Evolutionary conservation across 2,888 invertebrate genomes (phyloP), one percentile per base, ranked within the genome.

Genomic region (Strigamia crassipes): DNA sequence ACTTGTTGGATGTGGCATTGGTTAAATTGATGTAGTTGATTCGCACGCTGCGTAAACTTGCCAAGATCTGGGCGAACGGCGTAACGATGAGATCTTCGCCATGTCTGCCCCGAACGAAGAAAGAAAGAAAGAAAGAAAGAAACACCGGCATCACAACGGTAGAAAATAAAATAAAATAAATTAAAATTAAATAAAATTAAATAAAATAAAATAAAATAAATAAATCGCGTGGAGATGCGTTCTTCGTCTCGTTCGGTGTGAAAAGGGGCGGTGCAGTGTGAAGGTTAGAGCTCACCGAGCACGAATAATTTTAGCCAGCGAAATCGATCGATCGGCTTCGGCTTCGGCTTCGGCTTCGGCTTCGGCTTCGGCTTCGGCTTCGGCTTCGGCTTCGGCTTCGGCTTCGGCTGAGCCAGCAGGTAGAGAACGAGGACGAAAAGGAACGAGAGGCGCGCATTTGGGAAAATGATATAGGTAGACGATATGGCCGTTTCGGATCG

Each of bases 81-180:
- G 99, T 99, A 89, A 99, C 99, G 88, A 99, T 99, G 90, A 99
- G 92, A 91, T 99, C 99, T 91, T 99, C 99, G 88, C 97, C 97
- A 92, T 99, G 97, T 90, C 96, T 92, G 90, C 83, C 91, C 90
- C 38, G 6, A 38, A 38, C 8, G 38, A 10, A 38, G 38, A 38
- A 1, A 10, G 10, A 38, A 9, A 38, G n/a, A n/a, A n/a, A n/a
- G n/a, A n/a, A 10, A 38, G 38, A 38, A 1, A 10, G 10, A 38
- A 9, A 38, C 38, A 38, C 3, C 27, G 38, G 6, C 6, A 38
- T 38, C 1, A 2, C 10, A 38, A 27, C 10, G 8, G 10, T 38
- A 38, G 1, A 4, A 38, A 38, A 38, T 38, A 6, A 38, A 38
- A 38, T 38, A 6, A 38, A 34, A 6, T 34, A 85, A 85, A 85